Evolutionary conservation across 2,888 invertebrate genomes (phyloP).

Genomic region (Synergus itoensis): DNA sequence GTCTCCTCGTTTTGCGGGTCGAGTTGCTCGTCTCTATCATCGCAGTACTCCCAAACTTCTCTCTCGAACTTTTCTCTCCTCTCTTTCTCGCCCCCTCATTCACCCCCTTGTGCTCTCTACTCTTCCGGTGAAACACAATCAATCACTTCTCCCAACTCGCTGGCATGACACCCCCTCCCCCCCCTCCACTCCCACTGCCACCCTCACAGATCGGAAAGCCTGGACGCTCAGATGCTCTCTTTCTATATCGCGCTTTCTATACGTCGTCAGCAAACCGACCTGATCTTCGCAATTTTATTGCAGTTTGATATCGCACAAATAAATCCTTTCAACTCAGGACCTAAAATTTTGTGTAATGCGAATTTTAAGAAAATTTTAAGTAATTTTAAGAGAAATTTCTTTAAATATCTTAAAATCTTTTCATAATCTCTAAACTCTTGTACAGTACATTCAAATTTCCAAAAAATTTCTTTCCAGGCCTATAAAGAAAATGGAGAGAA

Average conservation of each 20-base stretch:
- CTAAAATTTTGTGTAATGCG: too few relatives aligned
- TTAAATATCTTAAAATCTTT: too few relatives aligned
- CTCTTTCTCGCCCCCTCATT: conserved; percentile 54
- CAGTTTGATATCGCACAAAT: conserved; percentile 5
- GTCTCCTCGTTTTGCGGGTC: conserved; percentile 70
- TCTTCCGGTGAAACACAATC: conserved; percentile 77
- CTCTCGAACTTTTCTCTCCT: conserved; percentile 53
- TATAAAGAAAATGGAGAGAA: too few relatives aligned
- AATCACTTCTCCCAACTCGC: conserved; percentile 76
- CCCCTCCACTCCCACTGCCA: conserved; percentile 68
- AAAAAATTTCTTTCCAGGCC: too few relatives aligned
- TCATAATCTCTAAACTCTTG: too few relatives aligned
- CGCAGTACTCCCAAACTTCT: conserved; percentile 56
- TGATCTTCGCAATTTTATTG: conserved; percentile 47
- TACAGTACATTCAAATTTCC: too few relatives aligned
- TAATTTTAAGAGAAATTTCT: too few relatives aligned
- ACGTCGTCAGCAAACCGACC: conserved; percentile 44
- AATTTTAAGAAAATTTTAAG: too few relatives aligned
- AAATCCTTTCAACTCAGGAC: neutral
- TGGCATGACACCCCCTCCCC: conserved; percentile 73
- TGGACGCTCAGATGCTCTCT: conserved; percentile 56
- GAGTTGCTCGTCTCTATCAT: conserved; percentile 72
- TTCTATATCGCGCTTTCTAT: conserved; percentile 21
- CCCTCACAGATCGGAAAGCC: conserved; percentile 62
- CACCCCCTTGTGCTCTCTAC: conserved; percentile 57